A percentile compares a stretch with the other conserved stretches of the same genome.
Evolutionary conservation across 2,797 vertebrate genomes (phyloP).

Genomic region (Microctenopoma lineatum): DNA sequence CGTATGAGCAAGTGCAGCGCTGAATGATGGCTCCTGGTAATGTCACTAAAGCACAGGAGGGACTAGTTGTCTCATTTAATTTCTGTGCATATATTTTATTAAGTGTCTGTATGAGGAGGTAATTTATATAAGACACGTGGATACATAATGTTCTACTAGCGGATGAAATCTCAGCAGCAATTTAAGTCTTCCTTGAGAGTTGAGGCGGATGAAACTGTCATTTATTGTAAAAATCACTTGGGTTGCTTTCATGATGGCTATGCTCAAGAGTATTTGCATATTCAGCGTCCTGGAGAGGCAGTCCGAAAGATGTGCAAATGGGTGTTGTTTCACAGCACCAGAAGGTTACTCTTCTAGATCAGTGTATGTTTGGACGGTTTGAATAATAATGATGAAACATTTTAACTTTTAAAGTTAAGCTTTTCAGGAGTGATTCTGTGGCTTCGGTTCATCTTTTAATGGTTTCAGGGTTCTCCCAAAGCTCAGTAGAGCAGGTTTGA

Average conservation of each 20-base stretch:
- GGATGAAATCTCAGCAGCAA: constrained; percentile 31
- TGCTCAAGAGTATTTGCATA: constrained; percentile 53
- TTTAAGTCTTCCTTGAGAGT: constrained; percentile 46
- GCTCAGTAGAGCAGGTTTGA: not conserved
- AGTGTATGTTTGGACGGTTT: constrained; percentile 48
- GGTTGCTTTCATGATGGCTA: constrained; percentile 51
- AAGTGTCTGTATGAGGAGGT: constrained; percentile 42
- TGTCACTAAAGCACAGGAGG: constrained; percentile 58
- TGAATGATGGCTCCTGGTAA: constrained; percentile 67
- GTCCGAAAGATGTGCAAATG: constrained; percentile 47
- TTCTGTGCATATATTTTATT: constrained; percentile 29
- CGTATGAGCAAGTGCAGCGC: constrained; percentile 25
- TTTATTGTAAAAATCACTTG: constrained; percentile 52
- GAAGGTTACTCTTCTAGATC: constrained; percentile 26
- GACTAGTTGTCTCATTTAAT: constrained; percentile 52
- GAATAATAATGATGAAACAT: not conserved
- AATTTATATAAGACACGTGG: constrained; percentile 37
- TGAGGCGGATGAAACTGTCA: constrained; percentile 57
- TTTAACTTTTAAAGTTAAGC: not conserved
- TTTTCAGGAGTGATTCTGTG: not conserved
- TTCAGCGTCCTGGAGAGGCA: constrained; percentile 33
- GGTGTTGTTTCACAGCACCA: constrained; percentile 44
- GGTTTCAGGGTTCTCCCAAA: constrained; percentile 14
- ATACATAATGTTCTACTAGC: constrained; percentile 29
- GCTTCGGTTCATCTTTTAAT: constrained; percentile 8